These are phyloP conservation scores for Perodicticus potto DNA, from an alignment of 2,797 vertebrate genomes.

Conservation along the genomic window DNA sequence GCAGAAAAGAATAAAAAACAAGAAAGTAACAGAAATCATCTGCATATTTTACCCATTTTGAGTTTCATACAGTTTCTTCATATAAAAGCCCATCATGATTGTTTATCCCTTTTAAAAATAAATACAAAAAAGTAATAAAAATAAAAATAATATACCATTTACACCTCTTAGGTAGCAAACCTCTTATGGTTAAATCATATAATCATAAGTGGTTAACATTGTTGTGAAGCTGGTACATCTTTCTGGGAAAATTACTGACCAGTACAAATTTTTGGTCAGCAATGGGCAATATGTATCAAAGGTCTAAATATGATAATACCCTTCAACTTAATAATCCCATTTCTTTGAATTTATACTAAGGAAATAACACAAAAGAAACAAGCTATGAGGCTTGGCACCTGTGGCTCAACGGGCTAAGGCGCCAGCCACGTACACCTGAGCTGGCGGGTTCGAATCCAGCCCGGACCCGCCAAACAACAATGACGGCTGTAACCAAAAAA, in stretches of 20 bases:
- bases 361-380: conserved; percentile 12
- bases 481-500: no score
- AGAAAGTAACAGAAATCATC: neutral
- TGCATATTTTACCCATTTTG: neutral
- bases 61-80: neutral
- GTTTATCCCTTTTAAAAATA: neutral
- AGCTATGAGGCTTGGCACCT: no score
- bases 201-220: conserved; percentile 33
- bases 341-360: conserved; percentile 32
- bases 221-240: neutral
- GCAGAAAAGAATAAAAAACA: neutral
- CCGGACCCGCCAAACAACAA: no score
- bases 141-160: neutral
- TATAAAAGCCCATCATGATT: neutral
- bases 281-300: conserved; percentile 11
- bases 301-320: neutral
- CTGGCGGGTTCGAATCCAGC: no score
- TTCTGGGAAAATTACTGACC: conserved; percentile 23
- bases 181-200: neutral
- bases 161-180: neutral
- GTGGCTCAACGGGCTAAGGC: no score
- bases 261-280: neutral
- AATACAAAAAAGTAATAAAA: neutral
- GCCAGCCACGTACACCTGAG: no score
- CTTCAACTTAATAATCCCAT: neutral